Evolutionary conservation across 37 sponge, comb jelly and placozoan genomes (phyloP), one percentile per base, ranked within the genome.

Genomic region (Amphimedon queenslandica): DNA sequence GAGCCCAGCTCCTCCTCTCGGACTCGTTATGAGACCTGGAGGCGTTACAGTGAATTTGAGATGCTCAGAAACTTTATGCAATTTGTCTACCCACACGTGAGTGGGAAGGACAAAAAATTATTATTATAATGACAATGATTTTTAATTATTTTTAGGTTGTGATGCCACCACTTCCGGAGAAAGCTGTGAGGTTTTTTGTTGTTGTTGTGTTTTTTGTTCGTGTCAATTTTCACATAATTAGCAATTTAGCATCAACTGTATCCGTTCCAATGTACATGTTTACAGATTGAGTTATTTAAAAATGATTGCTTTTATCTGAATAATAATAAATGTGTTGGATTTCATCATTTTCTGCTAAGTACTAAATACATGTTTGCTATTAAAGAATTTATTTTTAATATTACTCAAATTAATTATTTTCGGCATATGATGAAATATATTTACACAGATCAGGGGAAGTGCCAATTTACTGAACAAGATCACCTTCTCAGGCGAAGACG

Each of bases 21-120:
- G 32, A 58, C 58, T 8, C 65, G 80, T 13, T 79, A 77, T 25
- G 84, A 89, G 47, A 78, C 85, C 24, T 90, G 91, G 91, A 71
- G 87, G 41, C 70, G 91, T n/a, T 90, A 90, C 76, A 75, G 78
- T 28, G 91, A 90, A 53, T 90, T 90, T 82, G 91, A 90, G 28
- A 65, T 77, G 32, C 83, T 90, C 53, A 78, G 66, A 58, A 76
- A 71, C 53, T 90, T 85, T 58, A 65, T 90, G 29, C 29, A 57
- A 33, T 37, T 69, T 0, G 79, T 85, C 25, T 90, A 90, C 69
- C 91, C 86, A 3, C 65, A 90, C 43, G 87, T 87, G 57, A 80
- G 87, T 82, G 36, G 8, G 8, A 13, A 47, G 53, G 13, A 47
- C 13, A 47, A 18, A n/a, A n/a, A n/a, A n/a, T n/a, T n/a, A n/a